These are phyloP conservation scores for Hydriomena furcata DNA, from an alignment of 2,888 invertebrate species.

Conservation along the genomic window DNA sequence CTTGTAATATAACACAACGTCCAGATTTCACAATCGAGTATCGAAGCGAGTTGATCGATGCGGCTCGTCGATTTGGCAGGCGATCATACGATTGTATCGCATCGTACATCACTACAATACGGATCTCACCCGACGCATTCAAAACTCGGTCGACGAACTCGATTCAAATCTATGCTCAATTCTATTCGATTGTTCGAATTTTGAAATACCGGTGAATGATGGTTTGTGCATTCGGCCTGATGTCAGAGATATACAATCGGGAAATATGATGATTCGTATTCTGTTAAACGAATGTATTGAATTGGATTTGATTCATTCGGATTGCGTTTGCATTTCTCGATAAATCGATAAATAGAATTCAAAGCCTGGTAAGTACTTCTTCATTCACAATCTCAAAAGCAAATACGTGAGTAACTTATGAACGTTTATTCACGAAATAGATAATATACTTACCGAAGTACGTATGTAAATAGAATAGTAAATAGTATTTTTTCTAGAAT, in stretches of 20 bases:
- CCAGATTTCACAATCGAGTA: conserved; percentile 34
- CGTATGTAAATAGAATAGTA: too few species aligned
- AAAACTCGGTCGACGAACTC: conserved; percentile 23
- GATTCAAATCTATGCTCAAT: conserved; percentile 14
- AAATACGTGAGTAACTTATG: too few species aligned
- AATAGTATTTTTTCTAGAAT: too few species aligned
- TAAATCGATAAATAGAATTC: conserved; percentile 3
- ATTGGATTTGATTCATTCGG: conserved; percentile 10
- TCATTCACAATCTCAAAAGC: conserved; percentile 2
- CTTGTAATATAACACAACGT: too few species aligned
- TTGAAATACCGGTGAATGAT: conserved; percentile 26
- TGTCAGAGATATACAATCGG: conserved; percentile 13
- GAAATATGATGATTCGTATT: conserved; percentile 17
- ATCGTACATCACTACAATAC: conserved; percentile 40
- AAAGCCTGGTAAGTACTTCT: not conserved
- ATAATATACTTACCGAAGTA: too few species aligned
- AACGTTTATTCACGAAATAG: too few species aligned
- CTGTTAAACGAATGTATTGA: conserved; percentile 4
- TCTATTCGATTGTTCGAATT: conserved; percentile 28
- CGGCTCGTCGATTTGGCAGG: conserved; percentile 53
- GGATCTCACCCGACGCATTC: conserved; percentile 32
- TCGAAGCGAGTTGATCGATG: conserved; percentile 38
- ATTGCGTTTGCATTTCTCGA: conserved; percentile 4
- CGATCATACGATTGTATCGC: conserved; percentile 49
- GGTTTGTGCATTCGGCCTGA: conserved; percentile 16